Percentiles rank a stretch among this genome's conserved stretches.
These are phyloP conservation scores for Mamestra brassicae DNA, from an alignment of 2,888 invertebrate species.

Conservation along the genomic window DNA sequence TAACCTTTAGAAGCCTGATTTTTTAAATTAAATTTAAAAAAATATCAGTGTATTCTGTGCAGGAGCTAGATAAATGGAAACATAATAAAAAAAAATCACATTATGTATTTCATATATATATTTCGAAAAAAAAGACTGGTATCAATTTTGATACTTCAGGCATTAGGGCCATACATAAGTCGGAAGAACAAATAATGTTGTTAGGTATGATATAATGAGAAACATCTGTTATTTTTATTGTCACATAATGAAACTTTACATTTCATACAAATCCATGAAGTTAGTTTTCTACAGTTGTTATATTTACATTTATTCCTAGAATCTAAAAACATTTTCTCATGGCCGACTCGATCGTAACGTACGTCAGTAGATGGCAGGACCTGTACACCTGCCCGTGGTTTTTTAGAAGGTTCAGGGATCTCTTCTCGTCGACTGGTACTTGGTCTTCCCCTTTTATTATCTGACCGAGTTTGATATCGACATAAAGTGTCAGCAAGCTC, in stretches of 20 bases:
- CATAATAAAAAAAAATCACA: no score
- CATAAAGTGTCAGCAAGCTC: no score
- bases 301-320: conserved; percentile 69
- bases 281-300: conserved; percentile 70
- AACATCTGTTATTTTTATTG: conserved; percentile 72
- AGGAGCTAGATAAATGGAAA: no score
- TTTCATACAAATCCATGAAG: conserved; percentile 68
- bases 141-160: conserved; percentile 60
- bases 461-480: no score
- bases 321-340: conserved; percentile 70
- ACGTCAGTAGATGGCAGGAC: conserved; percentile 67
- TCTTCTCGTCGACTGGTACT: no score
- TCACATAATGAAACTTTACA: conserved; percentile 71
- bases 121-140: conserved; percentile 8
- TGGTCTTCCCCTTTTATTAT: no score
- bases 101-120: no score
- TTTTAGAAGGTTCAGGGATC: no score
- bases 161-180: conserved; percentile 66
- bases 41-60: no score
- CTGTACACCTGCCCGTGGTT: no score
- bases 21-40: no score
- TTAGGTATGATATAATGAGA: conserved; percentile 65
- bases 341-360: conserved; percentile 68
- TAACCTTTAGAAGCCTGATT: no score
- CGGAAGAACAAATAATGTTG: conserved; percentile 3